These are phyloP conservation scores for Dioctria rufipes DNA, from an alignment of 2,888 invertebrate species.

Conservation along the genomic window DNA sequence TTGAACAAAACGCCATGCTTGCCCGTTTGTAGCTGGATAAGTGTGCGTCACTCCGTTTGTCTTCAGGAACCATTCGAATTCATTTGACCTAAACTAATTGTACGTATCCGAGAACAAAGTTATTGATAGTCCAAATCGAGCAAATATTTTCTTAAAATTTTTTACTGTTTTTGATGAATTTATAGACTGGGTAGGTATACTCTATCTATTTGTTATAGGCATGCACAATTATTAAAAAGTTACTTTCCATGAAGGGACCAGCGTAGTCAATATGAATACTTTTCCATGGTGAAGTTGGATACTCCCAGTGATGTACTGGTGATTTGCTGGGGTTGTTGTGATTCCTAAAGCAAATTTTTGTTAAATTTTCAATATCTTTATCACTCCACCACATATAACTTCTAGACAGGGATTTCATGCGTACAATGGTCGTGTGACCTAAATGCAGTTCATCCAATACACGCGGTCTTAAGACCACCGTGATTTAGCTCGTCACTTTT, in stretches of 20 bases:
- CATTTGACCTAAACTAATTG: background rate
- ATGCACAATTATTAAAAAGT: background rate
- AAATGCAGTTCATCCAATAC: constrained; percentile 60
- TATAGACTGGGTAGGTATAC: background rate
- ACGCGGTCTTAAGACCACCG: background rate
- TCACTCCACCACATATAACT: constrained; percentile 60
- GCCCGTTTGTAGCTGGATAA: background rate
- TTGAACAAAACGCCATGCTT: background rate
- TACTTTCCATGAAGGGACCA: background rate
- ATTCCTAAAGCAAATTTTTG: background rate
- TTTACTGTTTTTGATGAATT: too few species aligned
- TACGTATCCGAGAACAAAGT: too few species aligned
- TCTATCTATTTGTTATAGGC: background rate
- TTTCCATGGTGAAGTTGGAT: background rate
- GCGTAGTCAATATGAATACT: constrained; percentile 8
- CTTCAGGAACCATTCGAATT: background rate
- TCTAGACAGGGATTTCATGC: constrained; percentile 63
- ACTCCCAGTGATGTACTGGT: constrained; percentile 1
- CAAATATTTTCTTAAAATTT: too few species aligned
- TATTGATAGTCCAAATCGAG: too few species aligned
- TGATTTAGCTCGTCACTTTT: too few species aligned
- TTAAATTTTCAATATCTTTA: constrained; percentile 61
- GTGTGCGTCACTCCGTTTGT: background rate
- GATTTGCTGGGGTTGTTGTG: background rate
- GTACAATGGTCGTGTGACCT: constrained; percentile 62